phyloP scores from a whole-genome alignment of 1,140 invertebrate species.

The Penaeus japonicus region DNA sequence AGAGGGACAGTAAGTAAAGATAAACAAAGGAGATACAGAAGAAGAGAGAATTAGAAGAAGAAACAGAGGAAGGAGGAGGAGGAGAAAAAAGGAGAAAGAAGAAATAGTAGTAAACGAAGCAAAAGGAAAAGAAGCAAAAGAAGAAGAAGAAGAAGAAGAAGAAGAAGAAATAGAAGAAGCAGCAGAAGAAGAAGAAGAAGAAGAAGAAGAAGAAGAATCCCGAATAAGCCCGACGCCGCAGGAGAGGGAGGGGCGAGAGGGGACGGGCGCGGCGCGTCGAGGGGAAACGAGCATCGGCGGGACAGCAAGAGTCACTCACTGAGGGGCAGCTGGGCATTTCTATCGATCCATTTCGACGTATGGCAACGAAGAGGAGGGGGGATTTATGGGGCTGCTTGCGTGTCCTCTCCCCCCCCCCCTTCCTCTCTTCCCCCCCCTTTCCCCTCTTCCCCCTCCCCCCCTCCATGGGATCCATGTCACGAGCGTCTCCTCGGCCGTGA shows the following conservation, averaged over 20 bases:
- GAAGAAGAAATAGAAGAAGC: too few relatives aligned
- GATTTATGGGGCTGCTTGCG: not conserved
- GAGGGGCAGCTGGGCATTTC: too few relatives aligned
- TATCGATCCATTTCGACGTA: not conserved
- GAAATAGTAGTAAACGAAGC: not conserved
- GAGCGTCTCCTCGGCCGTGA: too few relatives aligned
- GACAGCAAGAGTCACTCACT: too few relatives aligned
- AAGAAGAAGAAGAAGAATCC: too few relatives aligned
- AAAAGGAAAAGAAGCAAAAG: too few relatives aligned
- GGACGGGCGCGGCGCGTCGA: too few relatives aligned
- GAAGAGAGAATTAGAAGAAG: not conserved
- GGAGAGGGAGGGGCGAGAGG: too few relatives aligned
- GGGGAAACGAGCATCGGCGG: too few relatives aligned
- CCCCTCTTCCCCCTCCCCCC: not conserved
- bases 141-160: too few relatives aligned
- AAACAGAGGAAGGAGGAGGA: not conserved
- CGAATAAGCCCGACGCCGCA: too few relatives aligned
- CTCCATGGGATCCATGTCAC: not conserved
- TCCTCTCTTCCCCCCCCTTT: not conserved
- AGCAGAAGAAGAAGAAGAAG: too few relatives aligned
- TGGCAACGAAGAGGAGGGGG: not conserved
- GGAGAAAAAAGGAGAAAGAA: not conserved
- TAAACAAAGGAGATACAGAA: not conserved
- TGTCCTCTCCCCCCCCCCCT: not conserved
- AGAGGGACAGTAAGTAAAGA: not conserved